Conservation (phyloP, 2,113 vertebrate genomes). For the Sakesphorus luctuosus region DNA sequence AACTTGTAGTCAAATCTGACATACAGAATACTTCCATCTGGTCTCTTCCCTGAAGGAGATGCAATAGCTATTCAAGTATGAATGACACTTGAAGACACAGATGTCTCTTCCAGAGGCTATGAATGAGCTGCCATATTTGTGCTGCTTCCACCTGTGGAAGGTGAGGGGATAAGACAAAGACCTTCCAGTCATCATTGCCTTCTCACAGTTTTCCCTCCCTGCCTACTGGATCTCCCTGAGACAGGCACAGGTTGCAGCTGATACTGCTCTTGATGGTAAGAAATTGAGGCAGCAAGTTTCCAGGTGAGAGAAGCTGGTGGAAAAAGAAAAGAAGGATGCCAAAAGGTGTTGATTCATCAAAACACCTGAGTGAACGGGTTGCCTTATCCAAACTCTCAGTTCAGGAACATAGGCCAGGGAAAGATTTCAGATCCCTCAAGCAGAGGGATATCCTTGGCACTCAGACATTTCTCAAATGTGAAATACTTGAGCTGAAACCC, state of each 20-base stretch:
- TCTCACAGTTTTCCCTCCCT: not conserved
- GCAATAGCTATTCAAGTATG: not conserved
- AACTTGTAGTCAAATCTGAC: not conserved
- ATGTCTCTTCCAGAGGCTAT: not conserved
- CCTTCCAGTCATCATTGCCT: not conserved
- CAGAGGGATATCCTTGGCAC: not conserved
- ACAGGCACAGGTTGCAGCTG: not conserved
- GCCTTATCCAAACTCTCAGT: not conserved
- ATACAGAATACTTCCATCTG: not conserved
- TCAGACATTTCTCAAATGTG: not conserved
- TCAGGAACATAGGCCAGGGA: fast-evolving
- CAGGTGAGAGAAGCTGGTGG: not conserved
- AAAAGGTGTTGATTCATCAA: not conserved
- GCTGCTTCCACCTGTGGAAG: not conserved
- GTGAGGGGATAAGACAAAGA: not conserved
- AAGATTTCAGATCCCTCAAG: not conserved
- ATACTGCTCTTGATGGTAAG: not conserved
- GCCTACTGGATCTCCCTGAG: fast-evolving
- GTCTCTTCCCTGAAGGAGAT: not conserved
- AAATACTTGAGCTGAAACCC: not conserved
- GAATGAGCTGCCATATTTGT: not conserved
- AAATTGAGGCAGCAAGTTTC: not conserved
- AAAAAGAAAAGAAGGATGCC: not conserved
- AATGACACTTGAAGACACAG: not conserved
- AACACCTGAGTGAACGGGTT: not conserved